phyloP scores from a whole-genome alignment of 2,113 vertebrate species.

The Polypterus bichir region DNA sequence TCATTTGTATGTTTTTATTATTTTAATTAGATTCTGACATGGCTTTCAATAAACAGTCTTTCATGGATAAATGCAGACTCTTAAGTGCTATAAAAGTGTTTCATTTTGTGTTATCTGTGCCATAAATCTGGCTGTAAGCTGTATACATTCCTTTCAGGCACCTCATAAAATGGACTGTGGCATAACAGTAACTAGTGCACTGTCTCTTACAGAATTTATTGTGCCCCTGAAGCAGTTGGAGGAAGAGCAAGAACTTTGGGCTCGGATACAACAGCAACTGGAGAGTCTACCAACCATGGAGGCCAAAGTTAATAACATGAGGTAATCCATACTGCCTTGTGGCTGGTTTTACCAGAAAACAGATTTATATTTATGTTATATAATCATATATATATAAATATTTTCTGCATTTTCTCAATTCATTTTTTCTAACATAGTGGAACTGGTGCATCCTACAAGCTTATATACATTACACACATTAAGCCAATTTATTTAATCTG shows the following conservation, averaged over 20 bases:
- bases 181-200: neutral
- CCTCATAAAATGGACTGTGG: neutral
- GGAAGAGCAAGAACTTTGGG: neutral
- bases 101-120: neutral
- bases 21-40: no score
- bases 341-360: no score
- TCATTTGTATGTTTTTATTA: no score
- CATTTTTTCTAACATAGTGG: no score
- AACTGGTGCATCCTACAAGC: no score
- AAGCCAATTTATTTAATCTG: no score
- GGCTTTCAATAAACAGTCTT: no score
- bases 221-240: neutral
- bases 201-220: conserved; percentile 2
- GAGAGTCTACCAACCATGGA: conserved; percentile 2
- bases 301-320: neutral
- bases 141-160: neutral
- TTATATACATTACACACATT: no score
- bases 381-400: no score
- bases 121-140: neutral
- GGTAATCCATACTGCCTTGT: neutral
- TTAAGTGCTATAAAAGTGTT: neutral
- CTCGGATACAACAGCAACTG: neutral
- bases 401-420: no score
- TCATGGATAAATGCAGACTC: no score
- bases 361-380: no score